Base-by-base conservation (phyloP, 2,797 vertebrate species). In the Ambastaia sidthimunki region DNA sequence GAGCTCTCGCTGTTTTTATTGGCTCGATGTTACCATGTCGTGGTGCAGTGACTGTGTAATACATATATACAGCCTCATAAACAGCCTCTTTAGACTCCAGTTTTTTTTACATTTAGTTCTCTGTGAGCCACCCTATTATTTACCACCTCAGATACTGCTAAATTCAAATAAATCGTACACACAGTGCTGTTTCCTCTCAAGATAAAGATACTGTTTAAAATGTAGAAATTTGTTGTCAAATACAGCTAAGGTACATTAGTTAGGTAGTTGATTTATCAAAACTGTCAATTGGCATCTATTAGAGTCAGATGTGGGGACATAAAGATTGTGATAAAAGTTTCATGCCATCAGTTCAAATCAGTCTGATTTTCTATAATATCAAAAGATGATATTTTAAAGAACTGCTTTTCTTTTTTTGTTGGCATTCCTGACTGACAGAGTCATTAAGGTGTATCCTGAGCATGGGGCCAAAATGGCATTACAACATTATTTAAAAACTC, bases 361-460 rank as follows among this genome's bases (percentile, higher is more conserved):
- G 28, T n/a, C 28, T 47, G 10, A 3, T 23, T 5, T 21, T 47
- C 6, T 21, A 63, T 25, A 63, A 37, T 13, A 70, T 57, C 57
- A 41, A 71, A 71, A 41, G 44, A 15, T 69, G 6, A 11, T 59
- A 69, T 16, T 78, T 63, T 52, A 71, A 4, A 21, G 18, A 34
- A 57, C 12, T 21, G 52, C 15, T 57, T 57, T 21, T 66, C 34
- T 48, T 62, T 48, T 6, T 28, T n/a, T n/a, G 4, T 37, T 18
- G 34, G 31, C 11, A 7, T 75, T 60, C 55, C 76, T 82, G 92
- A 93, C 76, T 92, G 91, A 91, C 92, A 93, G 88, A 87, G 76
- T 85, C 90, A 92, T 94, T 91, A 93, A 90, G 89, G 86, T 83
- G 82, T 87, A 71, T 87, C 66, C 12, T 62, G 78, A 84, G 82